Base-by-base conservation (phyloP, 2,113 vertebrate genomes). In the Caloenas nicobarica region DNA sequence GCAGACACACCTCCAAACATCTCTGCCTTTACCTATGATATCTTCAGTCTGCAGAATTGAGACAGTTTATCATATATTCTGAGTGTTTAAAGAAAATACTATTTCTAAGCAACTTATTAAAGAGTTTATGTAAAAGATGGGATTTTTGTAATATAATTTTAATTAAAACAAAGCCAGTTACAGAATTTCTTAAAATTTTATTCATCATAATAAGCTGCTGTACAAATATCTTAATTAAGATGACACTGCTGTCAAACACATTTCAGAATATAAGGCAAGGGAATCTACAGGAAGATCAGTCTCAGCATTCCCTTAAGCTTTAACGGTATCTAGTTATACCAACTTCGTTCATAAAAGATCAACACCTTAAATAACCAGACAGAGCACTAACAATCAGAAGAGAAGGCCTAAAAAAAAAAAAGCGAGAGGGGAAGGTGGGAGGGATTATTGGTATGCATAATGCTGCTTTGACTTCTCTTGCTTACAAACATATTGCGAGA, bases 391-490 rank as follows among this genome's bases (percentile, higher is more conserved):
- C 56, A 80, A 83, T 31, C 25, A 78, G 53, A 71, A 87, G 8
- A 34, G 9, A 78, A 68, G 6, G 18, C 8, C 80, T 65, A 3
- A 56, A 34, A 2, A 26, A 31, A 57, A 38, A 42, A 24, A 16
- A 10, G 2, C n/a, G 2, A 1, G 3, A 2, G 5, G 9, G 4
- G 1, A 8, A 25, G 25, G 19, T 21, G 11, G 10, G 9, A 34
- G 9, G 17, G 17, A 73, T 72, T n/a, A 79, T 40, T 40, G 40
- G 24, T 54, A 29, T 72, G 38, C 13, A 7, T 56, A 84, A 68
- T 13, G 16, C 10, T 82, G 38, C 50, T 89, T 84, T 64, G 28
- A 69, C 44, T 85, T 81, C 24, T 46, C 46, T 68, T 56, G 38
- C 16, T 68, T 60, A 66, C 34, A 68, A 66, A 91, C 2, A 7